These are phyloP conservation scores for Atherinosoma microstoma DNA, from an alignment of 2,797 vertebrate genomes.

Conservation along the genomic window DNA sequence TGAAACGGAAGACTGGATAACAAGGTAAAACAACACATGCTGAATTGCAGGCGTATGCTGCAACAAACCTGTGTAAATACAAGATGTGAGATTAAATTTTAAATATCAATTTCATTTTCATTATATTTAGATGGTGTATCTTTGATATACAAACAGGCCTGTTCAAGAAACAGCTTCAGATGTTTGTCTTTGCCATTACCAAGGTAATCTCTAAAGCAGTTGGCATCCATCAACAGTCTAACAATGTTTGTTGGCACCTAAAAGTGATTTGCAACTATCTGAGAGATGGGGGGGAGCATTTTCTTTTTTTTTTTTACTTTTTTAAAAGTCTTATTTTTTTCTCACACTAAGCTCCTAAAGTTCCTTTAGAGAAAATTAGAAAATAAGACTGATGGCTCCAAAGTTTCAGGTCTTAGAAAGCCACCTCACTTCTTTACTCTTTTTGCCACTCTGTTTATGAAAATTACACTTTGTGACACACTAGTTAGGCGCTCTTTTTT, in stretches of 20 bases:
- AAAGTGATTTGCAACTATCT: conserved; percentile 79
- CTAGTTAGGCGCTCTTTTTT: neutral
- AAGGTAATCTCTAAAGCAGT: conserved; percentile 76
- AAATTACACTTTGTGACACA: neutral
- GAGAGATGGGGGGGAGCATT: conserved; percentile 20
- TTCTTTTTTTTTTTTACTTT: conserved; percentile 39
- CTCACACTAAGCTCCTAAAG: conserved; percentile 77
- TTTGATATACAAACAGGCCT: conserved; percentile 61
- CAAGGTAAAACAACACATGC: conserved; percentile 55
- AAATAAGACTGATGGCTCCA: conserved; percentile 65
- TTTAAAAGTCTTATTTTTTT: conserved; percentile 70
- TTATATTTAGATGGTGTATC: conserved; percentile 52
- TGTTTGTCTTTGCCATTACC: conserved; percentile 68
- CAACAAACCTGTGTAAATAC: conserved; percentile 56
- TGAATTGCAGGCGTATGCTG: conserved; percentile 40
- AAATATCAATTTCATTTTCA: conserved; percentile 64
- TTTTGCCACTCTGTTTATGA: neutral
- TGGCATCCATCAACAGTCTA: conserved; percentile 75
- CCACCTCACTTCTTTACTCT: conserved; percentile 10
- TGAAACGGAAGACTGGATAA: conserved; percentile 45
- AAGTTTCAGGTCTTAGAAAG: conserved; percentile 55
- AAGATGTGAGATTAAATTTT: conserved; percentile 58
- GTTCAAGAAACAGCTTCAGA: conserved; percentile 66
- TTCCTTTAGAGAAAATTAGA: conserved; percentile 68
- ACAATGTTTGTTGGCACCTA: conserved; percentile 79